Conservation (phyloP, 2,888 invertebrate species). For the Synanthedon tipuliformis region DNA sequence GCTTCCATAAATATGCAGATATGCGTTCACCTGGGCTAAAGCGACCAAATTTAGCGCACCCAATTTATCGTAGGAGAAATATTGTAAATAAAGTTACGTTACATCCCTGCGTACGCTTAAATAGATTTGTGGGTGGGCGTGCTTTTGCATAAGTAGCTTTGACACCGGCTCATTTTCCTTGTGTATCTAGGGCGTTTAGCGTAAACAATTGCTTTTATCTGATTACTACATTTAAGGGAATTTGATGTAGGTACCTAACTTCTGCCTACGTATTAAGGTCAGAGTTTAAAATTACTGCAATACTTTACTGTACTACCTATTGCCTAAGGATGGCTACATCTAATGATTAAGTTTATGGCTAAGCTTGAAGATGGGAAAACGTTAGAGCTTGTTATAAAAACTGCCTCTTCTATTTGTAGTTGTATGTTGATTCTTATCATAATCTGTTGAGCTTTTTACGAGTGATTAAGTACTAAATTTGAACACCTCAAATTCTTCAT, state of each 20-base stretch:
- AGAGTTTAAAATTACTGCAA: not conserved
- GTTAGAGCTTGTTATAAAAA: no score
- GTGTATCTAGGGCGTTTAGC: constrained; percentile 41
- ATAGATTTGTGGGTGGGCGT: constrained; percentile 57
- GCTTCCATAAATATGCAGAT: constrained; percentile 69
- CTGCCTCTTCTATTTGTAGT: no score
- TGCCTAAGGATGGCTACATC: no score
- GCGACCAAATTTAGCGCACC: constrained; percentile 57
- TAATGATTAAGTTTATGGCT: no score
- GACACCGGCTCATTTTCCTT: constrained; percentile 31
- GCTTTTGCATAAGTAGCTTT: constrained; percentile 55
- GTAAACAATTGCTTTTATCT: constrained; percentile 41
- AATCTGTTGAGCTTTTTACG: no score
- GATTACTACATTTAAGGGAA: constrained; percentile 26
- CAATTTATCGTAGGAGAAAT: constrained; percentile 66
- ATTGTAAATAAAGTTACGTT: constrained; percentile 50
- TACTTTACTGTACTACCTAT: no score
- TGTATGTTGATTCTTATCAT: no score
- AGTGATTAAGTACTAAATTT: no score
- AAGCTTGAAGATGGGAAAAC: no score
- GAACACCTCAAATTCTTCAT: no score
- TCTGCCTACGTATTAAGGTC: not conserved
- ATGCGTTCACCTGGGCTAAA: constrained; percentile 65
- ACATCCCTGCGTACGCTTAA: constrained; percentile 45
- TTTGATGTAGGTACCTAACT: not conserved